phyloP scores from a whole-genome alignment of 1,140 invertebrate species.

The Nephotettix cincticeps region DNA sequence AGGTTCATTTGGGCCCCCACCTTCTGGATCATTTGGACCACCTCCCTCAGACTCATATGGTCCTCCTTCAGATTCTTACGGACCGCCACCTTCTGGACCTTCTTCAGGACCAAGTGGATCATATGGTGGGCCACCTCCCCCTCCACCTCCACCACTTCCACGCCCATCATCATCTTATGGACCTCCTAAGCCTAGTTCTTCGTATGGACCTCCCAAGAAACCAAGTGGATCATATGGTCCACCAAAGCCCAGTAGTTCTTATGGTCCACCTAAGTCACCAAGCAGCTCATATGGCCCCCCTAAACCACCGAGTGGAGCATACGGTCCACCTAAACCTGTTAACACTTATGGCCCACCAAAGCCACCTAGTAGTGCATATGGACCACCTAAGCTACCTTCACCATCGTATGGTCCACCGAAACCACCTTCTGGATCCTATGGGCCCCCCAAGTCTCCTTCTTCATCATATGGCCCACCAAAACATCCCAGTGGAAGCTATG shows the following conservation, averaged over 20 bases:
- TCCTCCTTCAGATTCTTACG: conserved; percentile 25
- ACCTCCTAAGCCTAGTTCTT: conserved; percentile 32
- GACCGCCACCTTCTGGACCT: conserved; percentile 23
- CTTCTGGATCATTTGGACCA: conserved; percentile 20
- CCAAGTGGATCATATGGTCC: conserved; percentile 27
- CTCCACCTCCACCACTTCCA: conserved; percentile 48
- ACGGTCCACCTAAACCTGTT: conserved; percentile 27
- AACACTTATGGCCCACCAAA: conserved; percentile 27
- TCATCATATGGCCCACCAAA: conserved; percentile 34
- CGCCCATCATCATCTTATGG: conserved; percentile 1
- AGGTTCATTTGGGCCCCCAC: conserved; percentile 50
- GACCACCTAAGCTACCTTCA: conserved; percentile 33
- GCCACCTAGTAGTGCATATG: conserved; percentile 25
- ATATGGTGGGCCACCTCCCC: conserved; percentile 53
- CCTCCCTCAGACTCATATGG: conserved; percentile 31
- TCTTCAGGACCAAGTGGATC: not conserved
- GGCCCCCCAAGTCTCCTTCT: conserved; percentile 20
- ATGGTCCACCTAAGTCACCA: conserved; percentile 28
- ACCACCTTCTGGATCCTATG: not conserved
- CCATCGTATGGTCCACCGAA: conserved; percentile 35
- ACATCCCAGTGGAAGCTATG: conserved; percentile 20
- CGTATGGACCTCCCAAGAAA: conserved; percentile 34
- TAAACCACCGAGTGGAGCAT: conserved; percentile 1
- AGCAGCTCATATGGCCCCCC: conserved; percentile 29
- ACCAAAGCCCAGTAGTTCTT: conserved; percentile 29